Conservation (phyloP, 2,113 vertebrate species). For the Ptilonorhynchus violaceus region DNA sequence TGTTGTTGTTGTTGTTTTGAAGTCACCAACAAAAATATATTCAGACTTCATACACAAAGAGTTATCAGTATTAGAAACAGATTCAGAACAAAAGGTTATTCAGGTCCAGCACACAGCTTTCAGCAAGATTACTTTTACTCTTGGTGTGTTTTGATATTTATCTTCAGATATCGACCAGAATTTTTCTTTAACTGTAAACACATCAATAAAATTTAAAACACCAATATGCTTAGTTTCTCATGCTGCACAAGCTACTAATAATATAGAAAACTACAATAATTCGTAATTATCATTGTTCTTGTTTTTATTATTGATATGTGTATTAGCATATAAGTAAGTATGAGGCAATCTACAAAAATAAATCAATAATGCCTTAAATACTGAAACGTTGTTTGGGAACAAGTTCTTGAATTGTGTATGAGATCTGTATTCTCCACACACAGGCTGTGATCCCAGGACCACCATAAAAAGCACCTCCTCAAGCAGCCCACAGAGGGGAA, state of each 20-base stretch:
- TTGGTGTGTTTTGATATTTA: neutral
- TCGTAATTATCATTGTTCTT: neutral
- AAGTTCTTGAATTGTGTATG: neutral
- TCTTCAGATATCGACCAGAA: neutral
- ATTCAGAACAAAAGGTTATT: neutral
- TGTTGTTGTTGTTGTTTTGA: neutral
- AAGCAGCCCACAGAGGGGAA: neutral
- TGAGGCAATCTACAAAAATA: neutral
- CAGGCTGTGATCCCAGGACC: neutral
- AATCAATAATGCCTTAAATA: neutral
- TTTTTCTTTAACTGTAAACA: neutral
- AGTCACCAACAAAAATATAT: neutral
- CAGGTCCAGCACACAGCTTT: neutral
- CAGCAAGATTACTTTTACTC: neutral
- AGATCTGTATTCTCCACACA: neutral
- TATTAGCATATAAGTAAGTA: neutral
- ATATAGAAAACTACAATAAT: neutral
- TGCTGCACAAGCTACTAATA: neutral
- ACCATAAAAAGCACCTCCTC: neutral
- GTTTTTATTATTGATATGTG: neutral
- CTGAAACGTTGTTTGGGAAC: neutral
- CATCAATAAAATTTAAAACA: neutral
- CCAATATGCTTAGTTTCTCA: neutral
- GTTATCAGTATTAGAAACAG: constrained; percentile 1
- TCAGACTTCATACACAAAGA: neutral